phyloP scores from a whole-genome alignment of 2,113 vertebrate genomes.

The Natator depressus region DNA sequence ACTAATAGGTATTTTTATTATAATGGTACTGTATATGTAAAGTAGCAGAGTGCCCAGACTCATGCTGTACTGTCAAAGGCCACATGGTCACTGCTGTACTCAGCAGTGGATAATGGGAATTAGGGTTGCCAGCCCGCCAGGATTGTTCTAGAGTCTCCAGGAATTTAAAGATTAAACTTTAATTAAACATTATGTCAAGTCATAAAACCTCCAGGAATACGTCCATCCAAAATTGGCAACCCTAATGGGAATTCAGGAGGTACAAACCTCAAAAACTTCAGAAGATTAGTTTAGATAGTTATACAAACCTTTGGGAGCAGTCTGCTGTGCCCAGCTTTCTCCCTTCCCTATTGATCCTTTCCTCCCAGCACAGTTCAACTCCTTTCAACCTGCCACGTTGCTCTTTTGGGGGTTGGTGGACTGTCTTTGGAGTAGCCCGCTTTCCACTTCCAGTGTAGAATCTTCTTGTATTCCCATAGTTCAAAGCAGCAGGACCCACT shows the following conservation, averaged over 20 bases:
- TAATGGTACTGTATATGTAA: neutral
- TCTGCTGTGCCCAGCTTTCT: neutral
- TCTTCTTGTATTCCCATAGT: neutral
- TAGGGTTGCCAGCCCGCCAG: neutral
- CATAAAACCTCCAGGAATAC: no score
- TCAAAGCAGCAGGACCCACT: neutral
- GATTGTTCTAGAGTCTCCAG: no score
- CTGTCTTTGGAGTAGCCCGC: neutral
- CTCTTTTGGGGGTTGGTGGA: neutral
- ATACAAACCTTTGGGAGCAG: neutral
- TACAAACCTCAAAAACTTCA: neutral
- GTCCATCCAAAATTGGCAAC: no score
- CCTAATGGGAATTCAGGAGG: neutral
- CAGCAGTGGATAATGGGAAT: neutral
- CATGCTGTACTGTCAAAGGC: neutral
- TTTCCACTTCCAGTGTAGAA: neutral
- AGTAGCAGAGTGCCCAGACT: neutral
- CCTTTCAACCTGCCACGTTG: neutral
- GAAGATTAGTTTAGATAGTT: neutral
- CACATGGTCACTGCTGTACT: neutral
- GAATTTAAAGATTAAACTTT: no score
- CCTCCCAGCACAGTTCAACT: neutral
- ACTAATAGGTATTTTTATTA: neutral
- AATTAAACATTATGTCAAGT: no score
- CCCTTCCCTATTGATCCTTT: neutral